Evolutionary conservation across 2,888 invertebrate genomes (phyloP).

Genomic region (Amphiduros pacificus): DNA sequence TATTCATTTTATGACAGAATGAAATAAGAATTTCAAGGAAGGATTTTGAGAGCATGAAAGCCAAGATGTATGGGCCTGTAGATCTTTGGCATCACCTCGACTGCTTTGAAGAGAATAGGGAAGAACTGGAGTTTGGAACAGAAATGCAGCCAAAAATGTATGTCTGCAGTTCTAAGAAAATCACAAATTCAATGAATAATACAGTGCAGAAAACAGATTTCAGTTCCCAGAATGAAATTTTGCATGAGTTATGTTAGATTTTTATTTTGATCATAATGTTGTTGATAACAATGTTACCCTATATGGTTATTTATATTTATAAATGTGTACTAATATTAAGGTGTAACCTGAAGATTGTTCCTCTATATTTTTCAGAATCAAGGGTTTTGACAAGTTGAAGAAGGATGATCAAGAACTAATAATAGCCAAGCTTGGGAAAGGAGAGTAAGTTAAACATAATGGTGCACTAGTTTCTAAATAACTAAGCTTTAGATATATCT

Average conservation of each 20-base stretch:
- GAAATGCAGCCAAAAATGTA: constrained; percentile 63
- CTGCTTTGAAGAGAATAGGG: constrained; percentile 80
- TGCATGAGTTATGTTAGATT: too few relatives aligned
- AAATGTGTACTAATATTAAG: not conserved
- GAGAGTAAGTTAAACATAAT: constrained; percentile 21
- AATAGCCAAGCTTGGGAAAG: constrained; percentile 52
- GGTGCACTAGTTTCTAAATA: not conserved
- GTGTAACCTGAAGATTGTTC: not conserved
- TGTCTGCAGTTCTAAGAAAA: constrained; percentile 27
- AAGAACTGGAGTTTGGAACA: constrained; percentile 70
- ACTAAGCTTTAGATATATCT: too few relatives aligned
- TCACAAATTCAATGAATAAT: too few relatives aligned
- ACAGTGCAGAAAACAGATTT: too few relatives aligned
- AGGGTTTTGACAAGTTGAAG: constrained; percentile 74
- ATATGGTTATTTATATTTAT: not conserved
- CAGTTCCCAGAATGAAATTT: too few relatives aligned
- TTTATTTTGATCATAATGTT: too few relatives aligned
- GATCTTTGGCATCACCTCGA: constrained; percentile 89
- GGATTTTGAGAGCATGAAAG: constrained; percentile 80
- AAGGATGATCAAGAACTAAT: constrained; percentile 63
- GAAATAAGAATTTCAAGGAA: constrained; percentile 80
- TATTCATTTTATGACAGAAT: constrained; percentile 60
- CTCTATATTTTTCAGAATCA: constrained; percentile 62
- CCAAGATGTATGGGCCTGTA: constrained; percentile 76
- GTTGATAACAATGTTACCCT: too few relatives aligned